Conservation (phyloP, 2,888 invertebrate species). For the Tetranychus truncatus region DNA sequence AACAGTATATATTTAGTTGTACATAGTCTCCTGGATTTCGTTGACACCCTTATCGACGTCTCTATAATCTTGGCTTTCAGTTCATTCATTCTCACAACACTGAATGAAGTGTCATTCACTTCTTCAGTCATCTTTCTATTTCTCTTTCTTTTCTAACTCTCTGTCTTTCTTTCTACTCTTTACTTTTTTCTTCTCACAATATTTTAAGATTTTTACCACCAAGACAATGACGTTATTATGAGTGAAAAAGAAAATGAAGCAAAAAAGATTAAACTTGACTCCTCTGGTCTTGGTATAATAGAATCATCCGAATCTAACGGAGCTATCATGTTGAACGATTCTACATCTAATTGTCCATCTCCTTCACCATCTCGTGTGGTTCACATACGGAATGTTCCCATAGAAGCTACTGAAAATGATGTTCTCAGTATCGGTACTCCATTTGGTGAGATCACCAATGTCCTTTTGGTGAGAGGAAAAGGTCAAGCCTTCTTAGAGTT, state of each 20-base stretch:
- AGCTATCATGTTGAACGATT: slow-evolving; percentile 1
- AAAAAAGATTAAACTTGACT: slow-evolving; percentile 1
- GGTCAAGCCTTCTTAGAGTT: slow-evolving; percentile 89
- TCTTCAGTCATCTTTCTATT: background rate
- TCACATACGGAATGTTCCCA: slow-evolving; percentile 95
- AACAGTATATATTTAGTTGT: too few species aligned
- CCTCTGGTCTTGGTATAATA: background rate
- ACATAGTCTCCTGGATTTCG: background rate
- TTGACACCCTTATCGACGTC: background rate
- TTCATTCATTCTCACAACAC: background rate
- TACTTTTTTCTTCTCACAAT: background rate
- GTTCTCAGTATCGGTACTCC: slow-evolving; percentile 91
- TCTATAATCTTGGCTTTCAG: background rate
- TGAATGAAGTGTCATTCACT: background rate
- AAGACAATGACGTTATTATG: slow-evolving; percentile 10
- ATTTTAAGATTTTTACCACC: background rate
- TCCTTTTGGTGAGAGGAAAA: slow-evolving; percentile 65
- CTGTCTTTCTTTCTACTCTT: background rate
- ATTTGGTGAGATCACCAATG: slow-evolving; percentile 93
- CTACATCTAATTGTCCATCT: slow-evolving; percentile 6
- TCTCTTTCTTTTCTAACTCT: background rate
- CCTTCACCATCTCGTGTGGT: slow-evolving; percentile 56
- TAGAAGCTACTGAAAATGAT: slow-evolving; percentile 90
- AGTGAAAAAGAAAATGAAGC: slow-evolving; percentile 7
- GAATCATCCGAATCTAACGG: slow-evolving; percentile 5